These are phyloP conservation scores for Siphamia tubifer DNA, from an alignment of 2,113 vertebrate species.

Conservation along the genomic window DNA sequence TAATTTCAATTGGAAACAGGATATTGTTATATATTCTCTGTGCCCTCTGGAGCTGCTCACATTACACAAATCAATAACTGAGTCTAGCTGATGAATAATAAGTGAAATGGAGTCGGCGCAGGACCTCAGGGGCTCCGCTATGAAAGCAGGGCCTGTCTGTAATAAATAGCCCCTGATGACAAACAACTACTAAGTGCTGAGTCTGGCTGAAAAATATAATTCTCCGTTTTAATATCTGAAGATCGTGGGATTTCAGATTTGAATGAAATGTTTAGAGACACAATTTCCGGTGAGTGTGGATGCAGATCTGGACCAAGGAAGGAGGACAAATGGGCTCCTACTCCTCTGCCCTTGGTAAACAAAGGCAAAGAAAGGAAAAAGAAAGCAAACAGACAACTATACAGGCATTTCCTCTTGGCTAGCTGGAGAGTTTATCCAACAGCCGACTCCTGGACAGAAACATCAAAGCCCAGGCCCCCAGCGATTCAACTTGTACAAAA, in stretches of 20 bases:
- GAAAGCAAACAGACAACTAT: slow-evolving; percentile 57
- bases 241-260: neutral
- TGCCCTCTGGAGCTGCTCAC: neutral
- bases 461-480: neutral
- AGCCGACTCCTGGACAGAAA: slow-evolving; percentile 17
- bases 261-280: slow-evolving; percentile 24
- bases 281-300: slow-evolving; percentile 34
- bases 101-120: slow-evolving; percentile 20
- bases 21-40: neutral
- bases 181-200: neutral
- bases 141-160: neutral
- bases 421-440: slow-evolving; percentile 8
- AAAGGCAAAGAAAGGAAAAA: slow-evolving; percentile 35
- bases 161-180: neutral
- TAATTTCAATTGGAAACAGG: neutral
- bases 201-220: slow-evolving; percentile 3
- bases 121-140: neutral
- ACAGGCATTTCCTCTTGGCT: slow-evolving; percentile 49
- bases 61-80: slow-evolving; percentile 33
- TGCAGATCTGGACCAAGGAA: neutral
- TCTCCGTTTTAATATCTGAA: slow-evolving; percentile 2
- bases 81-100: neutral
- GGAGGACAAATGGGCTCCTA: slow-evolving; percentile 12
- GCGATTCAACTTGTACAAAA: neutral
- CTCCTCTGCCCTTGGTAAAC: slow-evolving; percentile 52